Evolutionary conservation across 2,888 invertebrate species (phyloP).

Genomic region (Thelaira solivaga): DNA sequence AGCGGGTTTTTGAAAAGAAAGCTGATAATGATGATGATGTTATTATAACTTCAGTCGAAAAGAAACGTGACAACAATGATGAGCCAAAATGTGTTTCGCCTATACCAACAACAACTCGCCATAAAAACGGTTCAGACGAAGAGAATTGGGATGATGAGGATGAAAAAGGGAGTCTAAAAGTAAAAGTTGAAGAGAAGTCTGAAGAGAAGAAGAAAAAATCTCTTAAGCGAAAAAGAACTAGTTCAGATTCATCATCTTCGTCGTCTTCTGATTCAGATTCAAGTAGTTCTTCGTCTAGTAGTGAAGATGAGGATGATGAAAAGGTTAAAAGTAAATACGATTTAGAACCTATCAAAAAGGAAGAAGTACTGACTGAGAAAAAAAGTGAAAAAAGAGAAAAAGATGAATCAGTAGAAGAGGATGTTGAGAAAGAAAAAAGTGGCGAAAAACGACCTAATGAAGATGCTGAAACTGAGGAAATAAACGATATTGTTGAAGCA

Average conservation of each 20-base stretch:
- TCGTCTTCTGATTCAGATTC: constrained; percentile 69
- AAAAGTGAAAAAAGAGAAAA: constrained; percentile 36
- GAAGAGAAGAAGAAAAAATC: constrained; percentile 64
- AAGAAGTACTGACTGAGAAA: constrained; percentile 72
- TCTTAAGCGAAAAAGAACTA: constrained; percentile 66
- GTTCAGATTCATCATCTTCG: constrained; percentile 70
- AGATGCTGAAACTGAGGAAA: constrained; percentile 36
- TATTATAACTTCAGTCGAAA: constrained; percentile 69
- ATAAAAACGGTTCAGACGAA: constrained; percentile 64
- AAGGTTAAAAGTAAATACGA: constrained; percentile 75
- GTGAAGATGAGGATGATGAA: constrained; percentile 74
- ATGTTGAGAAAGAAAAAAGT: constrained; percentile 75
- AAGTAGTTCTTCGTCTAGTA: constrained; percentile 71
- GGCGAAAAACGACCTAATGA: constrained; percentile 51
- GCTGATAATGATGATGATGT: constrained; percentile 67
- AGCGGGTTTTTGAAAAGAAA: constrained; percentile 69
- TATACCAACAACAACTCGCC: constrained; percentile 54
- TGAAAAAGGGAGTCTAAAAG: constrained; percentile 71
- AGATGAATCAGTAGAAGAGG: constrained; percentile 30
- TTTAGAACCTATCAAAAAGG: constrained; percentile 67
- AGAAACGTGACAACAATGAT: constrained; percentile 65
- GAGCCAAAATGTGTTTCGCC: constrained; percentile 70
- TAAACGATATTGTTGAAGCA: constrained; percentile 17
- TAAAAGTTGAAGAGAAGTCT: constrained; percentile 46
- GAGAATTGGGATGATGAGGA: constrained; percentile 74